A percentile compares a stretch with the other conserved stretches of the same genome.
phyloP scores from a whole-genome alignment of 1,140 invertebrate species.

The Eurosta solidaginis region DNA sequence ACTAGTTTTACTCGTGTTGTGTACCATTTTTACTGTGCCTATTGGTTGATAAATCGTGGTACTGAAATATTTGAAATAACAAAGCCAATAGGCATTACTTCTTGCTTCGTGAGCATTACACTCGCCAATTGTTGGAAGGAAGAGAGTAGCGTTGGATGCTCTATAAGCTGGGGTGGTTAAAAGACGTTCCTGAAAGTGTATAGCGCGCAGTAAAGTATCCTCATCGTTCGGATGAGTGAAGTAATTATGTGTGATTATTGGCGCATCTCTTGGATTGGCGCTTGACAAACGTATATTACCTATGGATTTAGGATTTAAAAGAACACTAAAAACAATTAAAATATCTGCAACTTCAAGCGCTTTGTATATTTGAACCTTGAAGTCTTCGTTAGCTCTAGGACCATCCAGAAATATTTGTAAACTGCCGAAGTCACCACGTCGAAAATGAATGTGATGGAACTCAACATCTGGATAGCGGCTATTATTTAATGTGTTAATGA shows the following conservation, averaged over 20 bases:
- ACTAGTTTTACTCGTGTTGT: slow-evolving; percentile 70
- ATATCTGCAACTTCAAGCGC: slow-evolving; percentile 76
- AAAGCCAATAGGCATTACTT: slow-evolving; percentile 81
- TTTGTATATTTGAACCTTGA: slow-evolving; percentile 82
- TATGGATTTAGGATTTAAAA: slow-evolving; percentile 80
- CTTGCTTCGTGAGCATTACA: slow-evolving; percentile 74
- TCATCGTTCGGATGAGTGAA: slow-evolving; percentile 78
- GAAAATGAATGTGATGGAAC: background rate
- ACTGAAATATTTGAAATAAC: slow-evolving; percentile 79
- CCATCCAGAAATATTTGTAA: slow-evolving; percentile 38
- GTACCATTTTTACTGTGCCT: slow-evolving; percentile 84
- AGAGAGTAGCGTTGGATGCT: slow-evolving; percentile 76
- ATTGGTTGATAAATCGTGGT: slow-evolving; percentile 86
- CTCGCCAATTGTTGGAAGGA: slow-evolving; percentile 74
- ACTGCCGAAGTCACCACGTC: slow-evolving; percentile 64
- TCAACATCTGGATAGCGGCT: background rate
- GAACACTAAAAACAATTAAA: slow-evolving; percentile 74
- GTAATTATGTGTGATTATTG: slow-evolving; percentile 87
- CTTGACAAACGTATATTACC: slow-evolving; percentile 76
- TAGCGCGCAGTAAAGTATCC: slow-evolving; percentile 75
- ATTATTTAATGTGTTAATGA: background rate
- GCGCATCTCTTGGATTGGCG: slow-evolving; percentile 81
- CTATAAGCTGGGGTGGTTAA: slow-evolving; percentile 76
- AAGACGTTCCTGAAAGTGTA: slow-evolving; percentile 72
- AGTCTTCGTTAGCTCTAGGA: slow-evolving; percentile 80